These are phyloP conservation scores for Dione juno DNA, from an alignment of 2,888 invertebrate species.

Conservation along the genomic window DNA sequence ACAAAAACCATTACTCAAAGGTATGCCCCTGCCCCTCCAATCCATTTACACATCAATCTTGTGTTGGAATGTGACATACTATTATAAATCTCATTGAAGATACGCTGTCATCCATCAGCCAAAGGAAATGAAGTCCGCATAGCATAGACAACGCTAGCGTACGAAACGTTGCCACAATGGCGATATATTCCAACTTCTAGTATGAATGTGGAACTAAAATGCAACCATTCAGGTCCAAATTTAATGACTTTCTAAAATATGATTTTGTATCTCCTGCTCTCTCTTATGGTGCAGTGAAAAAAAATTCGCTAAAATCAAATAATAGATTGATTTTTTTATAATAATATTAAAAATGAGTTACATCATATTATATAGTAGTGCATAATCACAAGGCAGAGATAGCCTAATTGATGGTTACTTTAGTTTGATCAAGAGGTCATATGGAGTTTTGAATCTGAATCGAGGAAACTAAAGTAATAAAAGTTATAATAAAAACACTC, in stretches of 20 bases:
- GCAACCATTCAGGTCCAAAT: neutral
- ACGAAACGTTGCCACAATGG: conserved; percentile 39
- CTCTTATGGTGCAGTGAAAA: neutral
- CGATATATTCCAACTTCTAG: conserved; percentile 33
- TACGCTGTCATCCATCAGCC: conserved; percentile 77
- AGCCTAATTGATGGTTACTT: too few relatives aligned
- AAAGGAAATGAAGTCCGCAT: conserved; percentile 76
- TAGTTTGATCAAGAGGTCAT: too few relatives aligned
- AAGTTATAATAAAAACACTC: too few relatives aligned
- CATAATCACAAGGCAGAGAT: too few relatives aligned
- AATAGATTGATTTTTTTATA: too few relatives aligned
- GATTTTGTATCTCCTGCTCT: neutral
- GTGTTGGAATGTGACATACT: conserved; percentile 72
- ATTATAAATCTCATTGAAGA: conserved; percentile 83
- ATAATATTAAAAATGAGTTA: too few relatives aligned
- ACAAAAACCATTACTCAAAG: conserved; percentile 27
- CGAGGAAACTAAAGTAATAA: too few relatives aligned
- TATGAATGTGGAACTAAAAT: neutral
- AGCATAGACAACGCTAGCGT: conserved; percentile 38
- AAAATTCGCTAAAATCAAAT: neutral
- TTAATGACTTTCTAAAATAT: conserved; percentile 13
- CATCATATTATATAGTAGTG: too few relatives aligned
- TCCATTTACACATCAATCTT: conserved; percentile 53
- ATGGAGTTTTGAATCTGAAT: too few relatives aligned
- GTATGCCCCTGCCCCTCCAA: conserved; percentile 18